phyloP scores from a whole-genome alignment of 2,113 vertebrate species.

The Sebastes schlegelii region DNA sequence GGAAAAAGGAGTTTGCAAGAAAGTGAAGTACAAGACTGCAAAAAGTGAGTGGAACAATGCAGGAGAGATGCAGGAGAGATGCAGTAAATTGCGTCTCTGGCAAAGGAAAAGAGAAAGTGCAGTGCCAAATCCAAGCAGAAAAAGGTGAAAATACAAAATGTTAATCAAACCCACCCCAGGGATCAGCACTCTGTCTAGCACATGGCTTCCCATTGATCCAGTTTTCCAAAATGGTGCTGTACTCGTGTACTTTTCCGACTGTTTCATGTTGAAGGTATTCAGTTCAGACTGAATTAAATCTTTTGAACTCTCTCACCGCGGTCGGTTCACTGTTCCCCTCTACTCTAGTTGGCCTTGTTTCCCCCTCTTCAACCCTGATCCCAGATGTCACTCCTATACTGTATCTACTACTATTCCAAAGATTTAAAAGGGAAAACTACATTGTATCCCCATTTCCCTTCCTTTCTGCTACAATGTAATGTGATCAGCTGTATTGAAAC shows the following conservation, averaged over 20 bases:
- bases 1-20: background rate
- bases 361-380: background rate
- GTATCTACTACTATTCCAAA: background rate
- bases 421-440: background rate
- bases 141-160: background rate
- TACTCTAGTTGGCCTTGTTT: background rate
- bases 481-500: background rate
- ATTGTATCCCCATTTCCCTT: no score
- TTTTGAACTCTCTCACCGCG: constrained; percentile 4
- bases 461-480: background rate
- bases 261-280: background rate
- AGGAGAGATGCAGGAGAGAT: background rate
- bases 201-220: background rate
- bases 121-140: background rate
- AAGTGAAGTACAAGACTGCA: background rate
- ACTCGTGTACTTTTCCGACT: background rate
- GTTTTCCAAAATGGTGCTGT: constrained; percentile 8
- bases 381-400: background rate
- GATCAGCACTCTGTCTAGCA: background rate
- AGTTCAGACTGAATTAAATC: constrained; percentile 8
- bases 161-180: background rate
- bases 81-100: background rate
- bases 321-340: background rate
- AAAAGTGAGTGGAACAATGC: background rate
- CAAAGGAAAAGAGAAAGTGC: background rate